Evolutionary conservation across 2,113 vertebrate genomes (phyloP).

Genomic region (Pseudorhombus dupliciocellatus): DNA sequence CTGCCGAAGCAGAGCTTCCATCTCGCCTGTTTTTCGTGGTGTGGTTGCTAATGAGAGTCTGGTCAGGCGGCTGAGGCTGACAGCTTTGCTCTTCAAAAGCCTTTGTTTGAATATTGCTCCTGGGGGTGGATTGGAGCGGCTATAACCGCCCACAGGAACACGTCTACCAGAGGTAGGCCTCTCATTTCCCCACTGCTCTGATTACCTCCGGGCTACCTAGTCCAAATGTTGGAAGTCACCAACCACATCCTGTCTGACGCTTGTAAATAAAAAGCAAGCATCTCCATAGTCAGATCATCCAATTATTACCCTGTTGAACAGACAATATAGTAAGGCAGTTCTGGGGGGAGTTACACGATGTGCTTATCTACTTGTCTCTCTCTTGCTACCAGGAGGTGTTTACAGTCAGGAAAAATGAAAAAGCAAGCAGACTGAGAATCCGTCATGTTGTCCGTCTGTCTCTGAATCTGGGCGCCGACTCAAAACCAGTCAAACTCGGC

Average conservation of each 20-base stretch:
- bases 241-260: constrained; percentile 17
- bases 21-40: constrained; percentile 25
- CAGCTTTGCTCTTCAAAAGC: constrained; percentile 66
- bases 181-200: constrained; percentile 38
- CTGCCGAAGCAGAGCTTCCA: constrained; percentile 36
- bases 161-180: constrained; percentile 27
- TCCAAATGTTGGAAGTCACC: constrained; percentile 16
- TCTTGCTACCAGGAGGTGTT: background rate
- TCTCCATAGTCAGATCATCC: background rate
- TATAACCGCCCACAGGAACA: constrained; percentile 40
- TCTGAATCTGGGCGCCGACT: background rate
- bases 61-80: constrained; percentile 62
- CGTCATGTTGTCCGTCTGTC: background rate
- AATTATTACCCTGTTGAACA: background rate
- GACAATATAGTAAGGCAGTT: background rate
- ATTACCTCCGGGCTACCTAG: constrained; percentile 59
- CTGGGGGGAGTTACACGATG: background rate
- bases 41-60: constrained; percentile 70
- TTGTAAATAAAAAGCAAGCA: constrained; percentile 32
- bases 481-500: background rate
- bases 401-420: background rate
- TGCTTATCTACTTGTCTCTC: background rate
- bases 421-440: background rate
- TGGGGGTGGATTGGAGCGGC: constrained; percentile 63
- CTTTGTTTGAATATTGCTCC: constrained; percentile 66